phyloP scores from a whole-genome alignment of 2,888 invertebrate genomes.

The Eupeodes latifasciatus region DNA sequence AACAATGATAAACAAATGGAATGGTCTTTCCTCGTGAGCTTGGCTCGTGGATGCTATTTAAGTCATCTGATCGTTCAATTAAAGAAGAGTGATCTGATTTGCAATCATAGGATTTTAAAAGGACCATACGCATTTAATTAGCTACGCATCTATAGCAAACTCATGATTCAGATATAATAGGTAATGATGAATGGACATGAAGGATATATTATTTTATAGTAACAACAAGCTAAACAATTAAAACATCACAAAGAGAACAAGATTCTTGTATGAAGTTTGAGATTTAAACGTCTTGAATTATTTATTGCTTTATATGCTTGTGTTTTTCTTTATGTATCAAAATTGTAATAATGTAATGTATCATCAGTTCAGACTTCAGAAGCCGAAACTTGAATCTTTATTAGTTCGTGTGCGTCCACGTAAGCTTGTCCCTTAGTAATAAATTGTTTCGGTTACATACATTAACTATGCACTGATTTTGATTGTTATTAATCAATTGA shows the following conservation, averaged over 20 bases:
- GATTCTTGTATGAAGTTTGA: not conserved
- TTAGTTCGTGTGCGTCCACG: not conserved
- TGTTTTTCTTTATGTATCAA: not conserved
- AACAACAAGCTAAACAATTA: not conserved
- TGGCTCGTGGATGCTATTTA: not conserved
- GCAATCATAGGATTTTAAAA: constrained; percentile 1
- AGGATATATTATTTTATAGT: not conserved
- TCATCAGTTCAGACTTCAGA: not conserved
- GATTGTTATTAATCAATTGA: constrained; percentile 18
- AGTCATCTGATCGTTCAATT: constrained; percentile 12
- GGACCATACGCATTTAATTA: constrained; percentile 7
- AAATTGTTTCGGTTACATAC: not conserved
- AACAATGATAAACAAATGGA: not conserved
- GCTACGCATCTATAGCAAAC: not conserved
- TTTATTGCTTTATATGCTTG: not conserved
- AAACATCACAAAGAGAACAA: not conserved
- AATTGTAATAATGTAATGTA: not conserved
- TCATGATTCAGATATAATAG: not conserved
- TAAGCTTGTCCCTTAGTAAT: not conserved
- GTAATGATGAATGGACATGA: not conserved
- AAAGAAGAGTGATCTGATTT: constrained; percentile 7
- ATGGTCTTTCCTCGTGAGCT: constrained; percentile 7
- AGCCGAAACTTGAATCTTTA: not conserved
- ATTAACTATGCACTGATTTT: constrained; percentile 8
- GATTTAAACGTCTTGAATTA: not conserved